Evolutionary conservation across 2,113 vertebrate genomes (phyloP), one percentile per base, ranked within the genome.

Genomic region (Montifringilla adamsi): DNA sequence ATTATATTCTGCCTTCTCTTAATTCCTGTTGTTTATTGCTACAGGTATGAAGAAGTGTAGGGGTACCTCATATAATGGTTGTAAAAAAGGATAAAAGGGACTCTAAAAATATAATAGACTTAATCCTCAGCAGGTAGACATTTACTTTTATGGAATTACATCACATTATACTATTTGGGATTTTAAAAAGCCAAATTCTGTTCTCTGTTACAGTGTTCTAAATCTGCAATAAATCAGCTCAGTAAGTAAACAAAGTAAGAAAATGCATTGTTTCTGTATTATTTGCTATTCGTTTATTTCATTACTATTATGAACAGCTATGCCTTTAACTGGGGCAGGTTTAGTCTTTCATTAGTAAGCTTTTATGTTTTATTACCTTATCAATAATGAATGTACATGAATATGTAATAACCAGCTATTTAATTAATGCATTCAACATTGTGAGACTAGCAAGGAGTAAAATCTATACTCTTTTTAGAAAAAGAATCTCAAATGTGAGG

Each of bases 311-410:
- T 31, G 73, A 93, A 75, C 18, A 75, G n/a, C 86, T 94, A 35
- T 93, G 76, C 83, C 76, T 96, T 87, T 96, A 94, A 95, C 73
- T 90, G 80, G 88, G 58, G 30, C 80, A 92, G 44, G 85, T 80
- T 96, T 78, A 79, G 59, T 44, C 80, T 95, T 90, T 79, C 86
- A 73, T 50, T 53, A 95, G 69, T 69, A 62, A 95, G 91, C 88
- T 94, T 97, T 96, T 95, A 94, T 95, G 80, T 93, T 95, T 96
- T 93, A 96, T 91, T 96, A 85, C 64, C 31, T 80, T 76, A 95
- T 95, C 92, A 97, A 95, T 95, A 93, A 96, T 96, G 52, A 87
- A 96, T 95, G 84, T 78, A 84, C 93, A 93, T 95, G 86, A 96
- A 97, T 94, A 93, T 95, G 66, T 92, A 97, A 96, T 93, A 93